Percentiles rank a stretch among this genome's conserved stretches.
These are phyloP conservation scores for Styela clava DNA, from an alignment of 23 tunicate genomes.

Conservation along the genomic window DNA sequence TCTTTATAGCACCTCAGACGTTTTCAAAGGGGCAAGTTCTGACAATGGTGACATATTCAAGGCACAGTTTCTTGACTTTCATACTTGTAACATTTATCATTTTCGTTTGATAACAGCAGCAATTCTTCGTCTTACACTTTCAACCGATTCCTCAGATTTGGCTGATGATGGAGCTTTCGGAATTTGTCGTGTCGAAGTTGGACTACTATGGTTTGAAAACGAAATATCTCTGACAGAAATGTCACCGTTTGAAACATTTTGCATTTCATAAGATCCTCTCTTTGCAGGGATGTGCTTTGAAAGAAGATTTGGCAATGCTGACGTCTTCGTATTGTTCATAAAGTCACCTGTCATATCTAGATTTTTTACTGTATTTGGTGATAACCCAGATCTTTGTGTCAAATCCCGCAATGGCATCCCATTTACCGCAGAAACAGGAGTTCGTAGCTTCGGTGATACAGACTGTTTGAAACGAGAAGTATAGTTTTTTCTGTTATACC, in stretches of 20 bases:
- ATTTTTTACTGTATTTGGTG: background rate
- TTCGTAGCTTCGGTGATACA: background rate
- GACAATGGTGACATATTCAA: no score
- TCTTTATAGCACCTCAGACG: no score
- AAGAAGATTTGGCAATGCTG: background rate
- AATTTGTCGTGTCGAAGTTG: background rate
- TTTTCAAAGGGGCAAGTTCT: no score
- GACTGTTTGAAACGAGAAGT: no score
- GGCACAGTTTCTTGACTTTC: no score
- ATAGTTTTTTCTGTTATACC: no score
- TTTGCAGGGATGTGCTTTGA: background rate
- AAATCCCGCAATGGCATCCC: conserved; percentile 22
- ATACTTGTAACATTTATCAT: no score
- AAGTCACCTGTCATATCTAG: background rate
- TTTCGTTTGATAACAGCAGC: conserved; percentile 91
- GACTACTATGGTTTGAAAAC: background rate
- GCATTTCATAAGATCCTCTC: background rate
- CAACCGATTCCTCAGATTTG: conserved; percentile 68
- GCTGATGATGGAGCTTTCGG: conserved; percentile 25
- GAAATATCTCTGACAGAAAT: conserved; percentile 13
- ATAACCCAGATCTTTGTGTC: background rate
- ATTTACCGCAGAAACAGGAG: conserved; percentile 73
- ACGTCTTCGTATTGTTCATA: background rate
- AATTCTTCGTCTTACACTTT: conserved; percentile 58
- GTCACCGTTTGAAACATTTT: background rate